Conservation (phyloP, 2,797 vertebrate species). For the Ctenosaura bakeri region DNA sequence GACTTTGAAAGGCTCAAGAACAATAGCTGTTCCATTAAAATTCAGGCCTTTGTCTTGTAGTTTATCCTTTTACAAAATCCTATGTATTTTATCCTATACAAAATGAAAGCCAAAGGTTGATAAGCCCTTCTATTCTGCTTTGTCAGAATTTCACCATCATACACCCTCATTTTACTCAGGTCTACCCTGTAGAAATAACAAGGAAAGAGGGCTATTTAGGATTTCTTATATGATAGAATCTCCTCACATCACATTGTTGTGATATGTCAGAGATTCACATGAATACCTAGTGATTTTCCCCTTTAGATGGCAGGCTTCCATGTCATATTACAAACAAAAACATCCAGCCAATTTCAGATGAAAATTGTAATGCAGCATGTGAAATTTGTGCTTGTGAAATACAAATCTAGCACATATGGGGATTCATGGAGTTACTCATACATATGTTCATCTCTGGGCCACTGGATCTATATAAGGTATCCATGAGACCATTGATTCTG, state of each 20-base stretch:
- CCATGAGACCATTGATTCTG: neutral
- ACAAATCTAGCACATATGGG: neutral
- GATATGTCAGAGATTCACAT: neutral
- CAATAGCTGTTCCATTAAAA: slow-evolving; percentile 34
- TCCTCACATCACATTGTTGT: neutral
- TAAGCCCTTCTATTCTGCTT: slow-evolving; percentile 23
- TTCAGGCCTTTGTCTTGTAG: slow-evolving; percentile 15
- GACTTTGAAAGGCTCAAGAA: slow-evolving; percentile 46
- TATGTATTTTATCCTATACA: neutral
- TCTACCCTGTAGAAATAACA: neutral
- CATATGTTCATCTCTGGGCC: neutral
- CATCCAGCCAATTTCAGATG: neutral
- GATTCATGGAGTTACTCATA: too few species aligned
- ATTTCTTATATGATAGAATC: neutral
- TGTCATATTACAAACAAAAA: neutral
- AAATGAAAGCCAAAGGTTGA: slow-evolving; percentile 38
- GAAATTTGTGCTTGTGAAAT: neutral
- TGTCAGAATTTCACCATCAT: slow-evolving; percentile 1
- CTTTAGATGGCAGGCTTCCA: neutral
- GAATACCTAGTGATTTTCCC: neutral
- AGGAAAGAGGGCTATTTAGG: neutral
- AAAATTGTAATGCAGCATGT: neutral
- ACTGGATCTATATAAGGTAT: neutral
- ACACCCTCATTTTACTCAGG: neutral
- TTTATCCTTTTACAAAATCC: slow-evolving; percentile 23